phyloP scores from a whole-genome alignment of 2,113 vertebrate species.

The Saguinus midas region DNA sequence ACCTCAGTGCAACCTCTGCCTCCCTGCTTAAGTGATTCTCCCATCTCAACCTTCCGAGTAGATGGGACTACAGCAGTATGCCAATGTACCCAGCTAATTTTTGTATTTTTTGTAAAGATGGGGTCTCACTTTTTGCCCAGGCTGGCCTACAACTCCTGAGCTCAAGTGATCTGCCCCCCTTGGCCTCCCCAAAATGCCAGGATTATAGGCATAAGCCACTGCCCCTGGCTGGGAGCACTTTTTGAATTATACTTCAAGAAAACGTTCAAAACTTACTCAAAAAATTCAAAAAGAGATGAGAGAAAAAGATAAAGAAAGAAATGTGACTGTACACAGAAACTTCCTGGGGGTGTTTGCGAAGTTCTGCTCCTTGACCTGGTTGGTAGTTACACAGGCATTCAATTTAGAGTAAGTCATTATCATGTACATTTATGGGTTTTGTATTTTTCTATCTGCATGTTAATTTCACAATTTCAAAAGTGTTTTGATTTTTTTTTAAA shows the following conservation, averaged over 20 bases:
- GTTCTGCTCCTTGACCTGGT: not conserved
- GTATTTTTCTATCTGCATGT: not conserved
- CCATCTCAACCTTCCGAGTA: no score
- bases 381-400: not conserved
- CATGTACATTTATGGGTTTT: not conserved
- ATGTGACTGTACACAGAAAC: no score
- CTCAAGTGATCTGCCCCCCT: no score
- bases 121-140: no score
- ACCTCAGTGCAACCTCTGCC: no score
- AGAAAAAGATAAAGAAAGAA: not conserved
- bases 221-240: not conserved
- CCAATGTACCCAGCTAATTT: no score
- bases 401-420: not conserved
- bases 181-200: no score
- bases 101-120: no score
- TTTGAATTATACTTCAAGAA: not conserved
- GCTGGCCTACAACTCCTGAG: no score
- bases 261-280: not conserved
- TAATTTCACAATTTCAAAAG: not conserved
- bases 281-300: not conserved
- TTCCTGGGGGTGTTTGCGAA: not conserved
- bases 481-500: not conserved
- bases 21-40: no score
- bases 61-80: no score
- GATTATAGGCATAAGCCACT: no score